Conservation (phyloP, 1,140 invertebrate species). For the Drosophila kepulauana region DNA sequence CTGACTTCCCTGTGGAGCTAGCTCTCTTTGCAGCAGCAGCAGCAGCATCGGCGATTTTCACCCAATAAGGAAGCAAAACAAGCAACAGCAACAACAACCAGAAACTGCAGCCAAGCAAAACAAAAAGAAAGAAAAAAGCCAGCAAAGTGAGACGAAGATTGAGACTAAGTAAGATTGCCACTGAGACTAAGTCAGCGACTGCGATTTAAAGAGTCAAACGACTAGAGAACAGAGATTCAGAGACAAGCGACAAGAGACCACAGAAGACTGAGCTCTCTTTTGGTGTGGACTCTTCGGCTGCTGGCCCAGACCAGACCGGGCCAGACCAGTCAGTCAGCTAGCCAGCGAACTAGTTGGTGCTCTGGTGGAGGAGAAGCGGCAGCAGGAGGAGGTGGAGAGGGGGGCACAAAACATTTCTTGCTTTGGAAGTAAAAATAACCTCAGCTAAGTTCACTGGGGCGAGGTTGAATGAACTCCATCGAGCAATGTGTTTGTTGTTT, state of each 20-base stretch:
- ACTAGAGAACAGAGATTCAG: conserved; percentile 45
- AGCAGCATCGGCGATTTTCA: conserved; percentile 62
- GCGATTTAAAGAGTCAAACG: conserved; percentile 21
- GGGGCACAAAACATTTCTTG: conserved; percentile 36
- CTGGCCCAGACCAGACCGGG: conserved; percentile 50
- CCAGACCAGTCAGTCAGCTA: conserved; percentile 57
- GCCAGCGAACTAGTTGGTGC: neutral
- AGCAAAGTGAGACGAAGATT: conserved; percentile 27
- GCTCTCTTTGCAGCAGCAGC: conserved; percentile 10
- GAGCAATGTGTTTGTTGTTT: conserved; percentile 19
- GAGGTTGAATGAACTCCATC: conserved; percentile 84
- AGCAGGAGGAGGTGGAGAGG: neutral
- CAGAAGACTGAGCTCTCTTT: conserved; percentile 39
- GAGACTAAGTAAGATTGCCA: conserved; percentile 13
- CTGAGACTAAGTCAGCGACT: conserved; percentile 4
- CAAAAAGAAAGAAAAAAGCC: conserved; percentile 1
- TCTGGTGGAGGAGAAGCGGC: too few relatives aligned
- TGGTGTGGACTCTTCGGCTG: conserved; percentile 10
- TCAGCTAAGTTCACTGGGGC: conserved; percentile 85
- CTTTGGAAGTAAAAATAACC: conserved; percentile 84
- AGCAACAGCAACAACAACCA: conserved; percentile 64
- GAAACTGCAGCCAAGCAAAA: conserved; percentile 77
- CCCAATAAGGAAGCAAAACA: conserved; percentile 79
- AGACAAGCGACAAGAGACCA: conserved; percentile 9
- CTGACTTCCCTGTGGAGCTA: conserved; percentile 59